Evolutionary conservation across 30 jellyfish, hydroid and myxozoan genomes (phyloP), one percentile per base, ranked within the genome.

Genomic region (Aurelia sp.): DNA sequence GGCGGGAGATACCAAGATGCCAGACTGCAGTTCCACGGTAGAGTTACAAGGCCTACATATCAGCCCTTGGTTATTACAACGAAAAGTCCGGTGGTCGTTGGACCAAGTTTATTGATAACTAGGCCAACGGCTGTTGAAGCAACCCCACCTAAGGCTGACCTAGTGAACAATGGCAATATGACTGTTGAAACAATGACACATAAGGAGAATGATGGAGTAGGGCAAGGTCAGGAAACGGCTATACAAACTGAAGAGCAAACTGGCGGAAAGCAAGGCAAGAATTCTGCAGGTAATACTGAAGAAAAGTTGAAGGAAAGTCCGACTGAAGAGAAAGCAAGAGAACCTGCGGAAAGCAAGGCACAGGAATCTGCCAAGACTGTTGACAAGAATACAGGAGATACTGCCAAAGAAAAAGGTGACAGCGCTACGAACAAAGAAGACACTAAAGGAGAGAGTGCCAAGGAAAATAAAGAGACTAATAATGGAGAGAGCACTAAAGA

Each of bases 11-110:
- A 82, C 63, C 71, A 50, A 27, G 71, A 58, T 13, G 76, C 78
- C 5, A 44, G 30, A 16, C 91, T 82, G 40, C 91, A 82, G 30
- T 82, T 82, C 48, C 85, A 82, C 50, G 91, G 91, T 35, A 82
- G 47, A 66, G 74, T 71, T 3, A 68, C 91, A 16, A 13, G 19
- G 2, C 79, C 81, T 4, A 27, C 90, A 0, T 18, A 27, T 21
- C 62, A 23, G 55, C 88, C 88, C 0, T 61, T 53, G 16, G 90
- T 64, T 62, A 85, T 75, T 0, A 76, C 95, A 50, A 58, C 85
- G 11, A 47, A 62, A 21, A 1, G 9, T 6, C 86, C 87, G 23
- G 17, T 65, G 12, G 30, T 75, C 3, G 37, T 0, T 15, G 64
- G 50, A 13, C 41, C 60, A 20, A 44, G 18, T 30, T 53, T 62